phyloP scores from a whole-genome alignment of 2,113 vertebrate species.

The Xiphorhynchus elegans region DNA sequence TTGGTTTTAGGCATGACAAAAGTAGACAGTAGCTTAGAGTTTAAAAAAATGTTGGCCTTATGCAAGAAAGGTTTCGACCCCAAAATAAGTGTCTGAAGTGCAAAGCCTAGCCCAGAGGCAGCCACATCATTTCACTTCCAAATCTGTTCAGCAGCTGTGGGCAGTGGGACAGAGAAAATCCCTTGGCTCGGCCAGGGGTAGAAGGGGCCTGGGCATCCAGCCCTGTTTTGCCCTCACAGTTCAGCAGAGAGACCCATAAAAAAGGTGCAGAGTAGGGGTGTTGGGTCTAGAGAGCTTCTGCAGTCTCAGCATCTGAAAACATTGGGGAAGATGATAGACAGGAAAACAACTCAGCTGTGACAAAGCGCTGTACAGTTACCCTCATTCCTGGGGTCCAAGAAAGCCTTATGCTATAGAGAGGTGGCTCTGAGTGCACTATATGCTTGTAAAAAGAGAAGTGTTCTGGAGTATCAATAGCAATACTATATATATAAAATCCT shows the following conservation, averaged over 20 bases:
- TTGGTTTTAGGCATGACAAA: not conserved
- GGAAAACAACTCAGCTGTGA: not conserved
- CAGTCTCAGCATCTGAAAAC: not conserved
- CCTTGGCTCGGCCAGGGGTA: not conserved
- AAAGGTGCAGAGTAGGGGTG: not conserved
- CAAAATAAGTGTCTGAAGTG: not conserved
- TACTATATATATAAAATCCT: not conserved
- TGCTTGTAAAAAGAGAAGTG: not conserved
- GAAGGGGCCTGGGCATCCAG: not conserved
- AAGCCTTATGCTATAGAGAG: not conserved
- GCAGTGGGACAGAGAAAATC: not conserved
- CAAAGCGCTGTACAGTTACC: no score
- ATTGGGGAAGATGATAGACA: fast-evolving
- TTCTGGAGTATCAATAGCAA: not conserved
- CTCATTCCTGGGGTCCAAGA: not conserved
- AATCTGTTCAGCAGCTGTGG: not conserved
- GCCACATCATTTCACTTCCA: not conserved
- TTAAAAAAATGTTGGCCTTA: not conserved
- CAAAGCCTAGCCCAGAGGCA: not conserved
- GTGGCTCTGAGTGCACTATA: not conserved
- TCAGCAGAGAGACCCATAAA: not conserved
- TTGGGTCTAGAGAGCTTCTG: not conserved
- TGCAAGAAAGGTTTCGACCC: not conserved
- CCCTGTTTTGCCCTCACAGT: no score
- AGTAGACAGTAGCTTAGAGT: not conserved